Evolutionary conservation across 1,140 invertebrate genomes (phyloP).

Genomic region (Cepaea nemoralis): DNA sequence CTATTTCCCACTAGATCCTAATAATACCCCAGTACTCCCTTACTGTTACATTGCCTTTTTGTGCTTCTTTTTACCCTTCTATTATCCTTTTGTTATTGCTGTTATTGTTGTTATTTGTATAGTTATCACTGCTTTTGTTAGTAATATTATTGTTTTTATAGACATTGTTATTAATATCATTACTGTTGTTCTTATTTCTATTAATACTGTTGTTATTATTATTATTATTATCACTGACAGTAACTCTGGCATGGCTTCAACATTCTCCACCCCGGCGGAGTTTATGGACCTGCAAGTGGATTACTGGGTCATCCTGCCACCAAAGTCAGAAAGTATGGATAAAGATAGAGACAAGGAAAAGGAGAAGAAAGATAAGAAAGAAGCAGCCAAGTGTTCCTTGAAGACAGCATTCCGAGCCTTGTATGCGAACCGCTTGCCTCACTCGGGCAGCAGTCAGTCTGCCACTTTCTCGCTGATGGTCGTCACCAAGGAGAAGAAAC

Average conservation of each 20-base stretch:
- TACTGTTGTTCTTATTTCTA: too few relatives aligned
- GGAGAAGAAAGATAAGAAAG: slow-evolving; percentile 65
- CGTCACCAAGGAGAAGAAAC: slow-evolving; percentile 94
- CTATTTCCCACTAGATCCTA: too few relatives aligned
- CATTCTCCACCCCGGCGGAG: slow-evolving; percentile 71
- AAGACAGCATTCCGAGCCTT: slow-evolving; percentile 86
- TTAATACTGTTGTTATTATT: too few relatives aligned
- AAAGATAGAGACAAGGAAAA: slow-evolving; percentile 31
- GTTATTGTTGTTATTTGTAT: too few relatives aligned
- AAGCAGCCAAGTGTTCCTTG: slow-evolving; percentile 78
- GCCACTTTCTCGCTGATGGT: slow-evolving; percentile 82
- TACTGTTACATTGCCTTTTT: too few relatives aligned
- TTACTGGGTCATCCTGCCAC: slow-evolving; percentile 81
- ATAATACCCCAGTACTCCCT: too few relatives aligned
- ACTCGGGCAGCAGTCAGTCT: slow-evolving; percentile 27
- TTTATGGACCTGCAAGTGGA: slow-evolving; percentile 93
- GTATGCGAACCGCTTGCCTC: slow-evolving; percentile 80
- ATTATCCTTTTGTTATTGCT: too few relatives aligned
- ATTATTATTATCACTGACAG: not conserved
- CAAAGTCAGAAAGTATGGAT: slow-evolving; percentile 53
- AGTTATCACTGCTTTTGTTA: too few relatives aligned
- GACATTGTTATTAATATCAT: too few relatives aligned
- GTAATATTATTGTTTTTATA: too few relatives aligned
- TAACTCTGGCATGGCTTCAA: slow-evolving; percentile 19
- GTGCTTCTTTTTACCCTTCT: too few relatives aligned